Percentiles rank a stretch among this genome's conserved stretches.
These are phyloP conservation scores for Lynx canadensis DNA, from an alignment of 2,113 vertebrate genomes.

Conservation along the genomic window DNA sequence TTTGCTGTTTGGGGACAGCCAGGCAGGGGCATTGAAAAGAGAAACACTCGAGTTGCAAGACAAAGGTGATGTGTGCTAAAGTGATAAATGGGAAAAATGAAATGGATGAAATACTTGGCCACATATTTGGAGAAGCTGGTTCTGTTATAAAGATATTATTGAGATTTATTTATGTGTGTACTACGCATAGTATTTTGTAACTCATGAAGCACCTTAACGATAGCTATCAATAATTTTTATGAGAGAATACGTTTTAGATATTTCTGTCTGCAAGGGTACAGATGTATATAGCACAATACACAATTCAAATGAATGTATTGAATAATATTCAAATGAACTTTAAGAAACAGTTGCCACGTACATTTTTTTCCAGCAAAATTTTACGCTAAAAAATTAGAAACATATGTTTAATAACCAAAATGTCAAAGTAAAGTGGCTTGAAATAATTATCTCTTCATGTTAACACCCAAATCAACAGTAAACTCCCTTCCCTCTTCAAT, in stretches of 20 bases:
- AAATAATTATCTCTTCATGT: constrained; percentile 74
- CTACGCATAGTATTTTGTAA: not conserved
- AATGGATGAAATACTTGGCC: not conserved
- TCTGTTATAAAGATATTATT: not conserved
- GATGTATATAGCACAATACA: not conserved
- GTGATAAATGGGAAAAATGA: not conserved
- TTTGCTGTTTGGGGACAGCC: not conserved
- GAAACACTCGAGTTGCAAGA: not conserved
- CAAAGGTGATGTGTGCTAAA: not conserved
- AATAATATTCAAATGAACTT: constrained; percentile 14
- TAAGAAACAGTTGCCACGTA: constrained; percentile 31
- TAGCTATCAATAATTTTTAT: not conserved
- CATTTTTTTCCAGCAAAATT: constrained; percentile 58
- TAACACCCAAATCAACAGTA: constrained; percentile 58
- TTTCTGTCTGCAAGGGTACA: not conserved
- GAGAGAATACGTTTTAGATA: not conserved
- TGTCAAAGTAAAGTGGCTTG: constrained; percentile 62
- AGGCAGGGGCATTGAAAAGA: not conserved
- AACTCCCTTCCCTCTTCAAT: constrained; percentile 47
- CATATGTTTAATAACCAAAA: constrained; percentile 59
- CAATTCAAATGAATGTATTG: constrained; percentile 41
- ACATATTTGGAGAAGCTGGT: not conserved
- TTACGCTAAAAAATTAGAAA: constrained; percentile 51
- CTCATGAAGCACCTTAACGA: not conserved
- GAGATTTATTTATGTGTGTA: not conserved